Conservation (phyloP, 2,888 invertebrate species). For the Epinotia bilunana region DNA sequence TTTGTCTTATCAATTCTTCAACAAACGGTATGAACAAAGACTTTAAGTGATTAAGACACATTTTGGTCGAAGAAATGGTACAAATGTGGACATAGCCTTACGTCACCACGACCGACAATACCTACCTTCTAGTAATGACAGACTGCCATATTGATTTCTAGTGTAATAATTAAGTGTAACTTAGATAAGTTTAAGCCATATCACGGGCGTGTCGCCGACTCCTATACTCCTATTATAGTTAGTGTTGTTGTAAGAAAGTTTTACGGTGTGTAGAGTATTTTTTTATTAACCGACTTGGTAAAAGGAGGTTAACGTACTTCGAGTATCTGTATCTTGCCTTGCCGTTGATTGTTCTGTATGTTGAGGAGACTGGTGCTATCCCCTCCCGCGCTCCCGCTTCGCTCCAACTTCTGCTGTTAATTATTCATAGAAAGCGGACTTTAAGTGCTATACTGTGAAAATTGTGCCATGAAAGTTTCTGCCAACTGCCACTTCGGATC, state of each 20-base stretch:
- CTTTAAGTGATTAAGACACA: no score
- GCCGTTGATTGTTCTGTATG: constrained; percentile 32
- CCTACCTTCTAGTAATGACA: constrained; percentile 47
- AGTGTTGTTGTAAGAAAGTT: constrained; percentile 22
- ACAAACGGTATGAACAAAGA: no score
- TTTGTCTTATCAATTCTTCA: neutral
- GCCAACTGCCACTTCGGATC: neutral
- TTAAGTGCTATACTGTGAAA: no score
- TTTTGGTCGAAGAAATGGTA: neutral
- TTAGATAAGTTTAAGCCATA: constrained; percentile 43
- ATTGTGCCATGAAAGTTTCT: neutral
- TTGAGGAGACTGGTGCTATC: constrained; percentile 39
- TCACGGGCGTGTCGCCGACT: constrained; percentile 35
- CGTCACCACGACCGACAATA: constrained; percentile 37
- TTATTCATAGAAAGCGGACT: neutral
- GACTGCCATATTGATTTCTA: constrained; percentile 69
- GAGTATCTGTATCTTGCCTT: constrained; percentile 38
- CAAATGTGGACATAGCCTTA: constrained; percentile 14
- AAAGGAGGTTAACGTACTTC: constrained; percentile 5
- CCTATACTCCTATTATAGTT: constrained; percentile 36
- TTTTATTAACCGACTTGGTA: constrained; percentile 20
- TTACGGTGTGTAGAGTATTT: constrained; percentile 39
- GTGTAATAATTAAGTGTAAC: constrained; percentile 47
- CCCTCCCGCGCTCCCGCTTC: constrained; percentile 5
- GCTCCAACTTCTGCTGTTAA: neutral